Evolutionary conservation across 1,140 invertebrate genomes (phyloP).

Genomic region (Drosophila navojoa): DNA sequence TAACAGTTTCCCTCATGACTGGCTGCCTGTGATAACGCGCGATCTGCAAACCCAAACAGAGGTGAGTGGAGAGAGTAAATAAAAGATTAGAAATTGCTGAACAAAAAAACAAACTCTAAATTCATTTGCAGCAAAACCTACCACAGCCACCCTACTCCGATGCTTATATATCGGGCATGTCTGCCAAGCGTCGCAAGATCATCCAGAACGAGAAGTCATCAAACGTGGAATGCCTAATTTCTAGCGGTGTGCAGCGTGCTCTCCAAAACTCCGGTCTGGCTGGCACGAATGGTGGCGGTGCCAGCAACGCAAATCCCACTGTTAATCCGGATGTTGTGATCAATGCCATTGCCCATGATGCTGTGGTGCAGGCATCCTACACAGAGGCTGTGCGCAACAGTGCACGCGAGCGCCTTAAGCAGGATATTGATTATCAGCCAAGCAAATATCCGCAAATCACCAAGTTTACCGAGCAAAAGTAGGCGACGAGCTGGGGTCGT

Average conservation of each 20-base stretch:
- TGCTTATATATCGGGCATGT: conserved; percentile 92
- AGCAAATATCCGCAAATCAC: conserved; percentile 81
- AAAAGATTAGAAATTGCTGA: background rate
- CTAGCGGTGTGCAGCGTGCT: conserved; percentile 85
- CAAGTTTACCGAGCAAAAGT: conserved; percentile 79
- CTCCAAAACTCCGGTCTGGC: conserved; percentile 84
- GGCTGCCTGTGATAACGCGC: conserved; percentile 92
- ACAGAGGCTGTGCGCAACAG: conserved; percentile 68
- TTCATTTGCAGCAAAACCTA: conserved; percentile 27
- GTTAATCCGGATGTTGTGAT: conserved; percentile 61
- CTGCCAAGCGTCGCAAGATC: conserved; percentile 91
- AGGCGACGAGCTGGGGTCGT: conserved; percentile 9
- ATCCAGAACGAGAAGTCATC: conserved; percentile 85
- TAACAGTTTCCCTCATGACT: conserved; percentile 86
- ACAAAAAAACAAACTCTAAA: background rate
- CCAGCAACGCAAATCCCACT: conserved; percentile 22
- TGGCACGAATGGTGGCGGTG: conserved; percentile 60
- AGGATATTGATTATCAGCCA: conserved; percentile 72
- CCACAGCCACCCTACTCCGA: conserved; percentile 87
- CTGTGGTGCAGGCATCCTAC: conserved; percentile 66
- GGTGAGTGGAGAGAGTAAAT: conserved; percentile 74
- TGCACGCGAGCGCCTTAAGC: conserved; percentile 71
- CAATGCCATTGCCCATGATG: conserved; percentile 68
- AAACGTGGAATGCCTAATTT: conserved; percentile 75
- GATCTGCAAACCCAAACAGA: conserved; percentile 88